Conservation (phyloP, 2,113 vertebrate genomes). For the Columba janthina region DNA sequence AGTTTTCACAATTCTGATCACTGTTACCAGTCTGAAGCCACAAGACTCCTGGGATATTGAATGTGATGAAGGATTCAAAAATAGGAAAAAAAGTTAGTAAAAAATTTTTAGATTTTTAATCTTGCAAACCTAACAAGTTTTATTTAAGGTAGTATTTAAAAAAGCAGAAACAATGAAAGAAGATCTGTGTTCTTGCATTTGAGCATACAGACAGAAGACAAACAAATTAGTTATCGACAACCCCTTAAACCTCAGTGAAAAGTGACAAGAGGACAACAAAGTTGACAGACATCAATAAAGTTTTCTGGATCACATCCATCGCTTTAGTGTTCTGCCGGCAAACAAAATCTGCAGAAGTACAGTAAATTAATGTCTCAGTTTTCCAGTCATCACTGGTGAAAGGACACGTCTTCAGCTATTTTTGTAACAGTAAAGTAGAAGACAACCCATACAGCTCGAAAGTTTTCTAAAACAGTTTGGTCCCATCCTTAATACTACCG, state of each 20-base stretch:
- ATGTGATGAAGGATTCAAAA: neutral
- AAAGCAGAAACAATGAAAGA: neutral
- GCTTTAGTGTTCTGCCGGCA: neutral
- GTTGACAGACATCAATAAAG: neutral
- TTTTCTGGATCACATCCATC: neutral
- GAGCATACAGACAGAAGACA: neutral
- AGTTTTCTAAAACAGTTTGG: neutral
- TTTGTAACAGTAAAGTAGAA: neutral
- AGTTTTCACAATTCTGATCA: neutral
- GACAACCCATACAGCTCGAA: neutral
- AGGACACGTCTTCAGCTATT: neutral
- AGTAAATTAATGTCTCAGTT: neutral
- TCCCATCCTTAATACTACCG: neutral
- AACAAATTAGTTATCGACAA: neutral
- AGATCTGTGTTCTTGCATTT: neutral
- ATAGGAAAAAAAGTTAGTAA: neutral
- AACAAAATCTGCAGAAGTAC: neutral
- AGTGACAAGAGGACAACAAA: neutral
- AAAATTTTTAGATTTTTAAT: neutral
- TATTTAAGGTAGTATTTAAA: neutral
- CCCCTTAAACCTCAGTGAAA: neutral
- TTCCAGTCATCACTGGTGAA: accelerated
- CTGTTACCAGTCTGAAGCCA: neutral
- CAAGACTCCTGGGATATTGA: neutral
- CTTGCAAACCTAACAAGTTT: neutral